Percentiles rank a stretch among this genome's conserved stretches.
Conservation (phyloP, 1,140 invertebrate genomes). For the Alviniconcha marisindica region DNA sequence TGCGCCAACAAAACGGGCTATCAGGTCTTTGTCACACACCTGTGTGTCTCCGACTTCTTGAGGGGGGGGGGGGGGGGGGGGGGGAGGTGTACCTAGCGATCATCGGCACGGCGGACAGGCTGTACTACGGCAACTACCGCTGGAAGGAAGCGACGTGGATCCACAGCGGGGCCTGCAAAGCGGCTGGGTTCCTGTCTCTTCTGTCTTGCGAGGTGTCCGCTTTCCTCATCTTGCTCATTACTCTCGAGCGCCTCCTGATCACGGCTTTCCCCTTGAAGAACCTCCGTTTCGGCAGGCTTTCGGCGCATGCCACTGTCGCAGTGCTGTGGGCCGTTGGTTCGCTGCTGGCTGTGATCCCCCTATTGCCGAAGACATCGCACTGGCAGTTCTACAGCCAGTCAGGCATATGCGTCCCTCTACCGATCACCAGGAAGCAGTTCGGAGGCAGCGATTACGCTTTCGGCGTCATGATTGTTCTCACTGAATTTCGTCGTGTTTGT, state of each 20-base stretch:
- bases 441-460: background rate
- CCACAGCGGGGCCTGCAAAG: slow-evolving; percentile 10
- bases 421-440: background rate
- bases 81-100: slow-evolving; percentile 25
- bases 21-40: background rate
- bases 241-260: slow-evolving; percentile 22
- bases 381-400: slow-evolving; percentile 13
- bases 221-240: slow-evolving; percentile 25
- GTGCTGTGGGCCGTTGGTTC: background rate
- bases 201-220: slow-evolving; percentile 26
- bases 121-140: background rate
- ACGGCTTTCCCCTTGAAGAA: background rate
- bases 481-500: slow-evolving; percentile 20
- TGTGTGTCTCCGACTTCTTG: slow-evolving; percentile 13
- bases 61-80: slow-evolving; percentile 31
- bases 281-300: background rate
- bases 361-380: background rate
- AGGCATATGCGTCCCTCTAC: slow-evolving; percentile 24
- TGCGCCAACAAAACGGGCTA: background rate
- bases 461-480: background rate
- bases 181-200: slow-evolving; percentile 21
- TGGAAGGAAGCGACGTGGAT: slow-evolving; percentile 29
- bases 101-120: background rate
- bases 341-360: background rate
- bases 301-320: background rate